Base-by-base conservation (phyloP, 1,140 invertebrate genomes). In the Grapholita molesta region DNA sequence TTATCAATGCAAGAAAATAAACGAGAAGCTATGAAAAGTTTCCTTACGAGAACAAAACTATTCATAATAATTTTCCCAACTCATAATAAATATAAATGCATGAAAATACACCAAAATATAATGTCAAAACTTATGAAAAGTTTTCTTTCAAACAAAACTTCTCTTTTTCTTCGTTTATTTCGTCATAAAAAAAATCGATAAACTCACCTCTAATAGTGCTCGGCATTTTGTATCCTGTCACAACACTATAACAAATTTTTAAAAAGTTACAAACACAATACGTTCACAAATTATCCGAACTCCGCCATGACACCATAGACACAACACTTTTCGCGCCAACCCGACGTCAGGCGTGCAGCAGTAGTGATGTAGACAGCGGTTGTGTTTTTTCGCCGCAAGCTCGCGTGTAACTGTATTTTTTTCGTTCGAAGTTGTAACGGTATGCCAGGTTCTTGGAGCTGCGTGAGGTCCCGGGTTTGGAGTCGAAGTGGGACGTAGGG, bases 331-430 rank as follows among this genome's bases (percentile, higher is more conserved):
- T 75, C 71, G 78, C 77, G 77, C 82, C 76, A 79, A 76, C 73
- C 75, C n/a, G n/a, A n/a, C n/a, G n/a, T n/a, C 68, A 73, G 74
- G 88, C 88, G 88, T 90, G 84, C 77, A 82, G 82, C 9, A 21
- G 80, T 84, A 74, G 83, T 84, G 84, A 77, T 69, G 77, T 75
- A 70, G 73, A 70, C 65, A 21, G 21, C 68, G 79, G 70, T 82
- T 83, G 80, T 89, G 86, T 90, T 90, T 90, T 90, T 90, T 89
- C 85, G 86, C 78, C 73, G 79, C 79, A 75, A 30, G 73, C 76
- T 80, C 85, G 72, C 79, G 75, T 72, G 55, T 90, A 90, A 90
- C 88, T 89, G 86, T 90, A 88, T 89, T 90, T 84, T 90, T 90
- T 89, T 87, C 84, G 86, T 84, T 84, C 77, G n/a, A n/a, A n/a